phyloP scores from a whole-genome alignment of 1,140 invertebrate species.

The Drosophila azteca region DNA sequence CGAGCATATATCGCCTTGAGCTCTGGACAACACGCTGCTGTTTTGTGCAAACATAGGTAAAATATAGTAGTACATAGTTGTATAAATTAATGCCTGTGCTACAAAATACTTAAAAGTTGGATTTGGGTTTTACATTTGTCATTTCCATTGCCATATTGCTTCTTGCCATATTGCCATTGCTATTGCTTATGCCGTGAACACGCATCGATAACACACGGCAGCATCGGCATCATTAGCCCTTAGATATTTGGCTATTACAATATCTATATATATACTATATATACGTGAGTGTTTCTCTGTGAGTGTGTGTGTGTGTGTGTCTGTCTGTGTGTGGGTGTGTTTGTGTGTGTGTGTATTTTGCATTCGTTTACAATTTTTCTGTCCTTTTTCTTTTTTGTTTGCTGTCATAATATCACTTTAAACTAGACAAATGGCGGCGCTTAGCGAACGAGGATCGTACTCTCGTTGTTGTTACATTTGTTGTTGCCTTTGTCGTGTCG shows the following conservation, averaged over 20 bases:
- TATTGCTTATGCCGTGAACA: conserved; percentile 33
- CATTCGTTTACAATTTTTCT: conserved; percentile 42
- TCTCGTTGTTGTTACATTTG: conserved; percentile 65
- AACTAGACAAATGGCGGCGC: conserved; percentile 77
- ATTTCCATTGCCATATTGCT: conserved; percentile 19
- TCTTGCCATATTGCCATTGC: conserved; percentile 1
- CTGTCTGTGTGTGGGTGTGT: background rate
- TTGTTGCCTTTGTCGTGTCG: conserved; percentile 54
- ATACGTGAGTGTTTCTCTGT: conserved; percentile 9
- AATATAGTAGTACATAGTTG: conserved; percentile 65
- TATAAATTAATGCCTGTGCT: conserved; percentile 74
- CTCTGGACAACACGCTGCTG: conserved; percentile 46
- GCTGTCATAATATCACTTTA: conserved; percentile 75
- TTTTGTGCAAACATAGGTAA: conserved; percentile 71
- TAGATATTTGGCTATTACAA: conserved; percentile 27
- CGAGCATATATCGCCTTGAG: conserved; percentile 6
- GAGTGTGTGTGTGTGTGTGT: background rate
- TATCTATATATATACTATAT: conserved; percentile 33
- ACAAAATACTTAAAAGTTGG: conserved; percentile 68
- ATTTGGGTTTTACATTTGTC: conserved; percentile 23
- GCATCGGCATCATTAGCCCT: conserved; percentile 5
- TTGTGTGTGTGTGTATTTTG: conserved; percentile 32
- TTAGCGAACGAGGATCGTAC: conserved; percentile 47
- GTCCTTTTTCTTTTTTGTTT: conserved; percentile 45
- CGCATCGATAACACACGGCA: conserved; percentile 36